phyloP scores from a whole-genome alignment of 2,888 invertebrate species.

The Eledona agricola region DNA sequence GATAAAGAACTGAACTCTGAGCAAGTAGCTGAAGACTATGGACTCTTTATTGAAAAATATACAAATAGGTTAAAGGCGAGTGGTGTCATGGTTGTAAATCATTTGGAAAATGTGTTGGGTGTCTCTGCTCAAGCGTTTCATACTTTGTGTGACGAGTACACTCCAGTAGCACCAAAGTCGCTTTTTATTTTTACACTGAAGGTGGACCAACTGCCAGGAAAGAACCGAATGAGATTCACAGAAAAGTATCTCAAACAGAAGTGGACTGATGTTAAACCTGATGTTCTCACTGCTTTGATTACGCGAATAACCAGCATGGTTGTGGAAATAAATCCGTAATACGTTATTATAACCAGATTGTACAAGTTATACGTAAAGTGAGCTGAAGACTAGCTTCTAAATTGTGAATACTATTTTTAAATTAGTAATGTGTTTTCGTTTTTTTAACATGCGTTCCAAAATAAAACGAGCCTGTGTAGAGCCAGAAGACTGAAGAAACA shows the following conservation, averaged over 20 bases:
- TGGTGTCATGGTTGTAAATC: conserved; percentile 56
- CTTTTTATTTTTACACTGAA: conserved; percentile 63
- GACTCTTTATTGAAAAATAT: conserved; percentile 50
- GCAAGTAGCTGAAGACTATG: conserved; percentile 52
- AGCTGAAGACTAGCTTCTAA: too few species aligned
- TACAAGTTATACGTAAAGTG: too few species aligned
- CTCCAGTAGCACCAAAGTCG: conserved; percentile 61
- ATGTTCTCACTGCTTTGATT: conserved; percentile 62
- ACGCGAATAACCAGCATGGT: conserved; percentile 62
- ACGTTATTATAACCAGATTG: neutral
- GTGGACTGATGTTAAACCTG: conserved; percentile 59
- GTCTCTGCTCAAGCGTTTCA: conserved; percentile 65
- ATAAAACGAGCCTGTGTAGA: too few species aligned
- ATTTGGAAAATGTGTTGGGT: conserved; percentile 58
- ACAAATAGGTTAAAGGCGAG: conserved; percentile 46
- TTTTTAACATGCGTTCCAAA: too few species aligned
- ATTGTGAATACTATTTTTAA: too few species aligned
- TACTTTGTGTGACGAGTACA: conserved; percentile 66
- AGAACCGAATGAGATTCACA: conserved; percentile 48
- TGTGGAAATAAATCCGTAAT: conserved; percentile 11
- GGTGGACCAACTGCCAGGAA: conserved; percentile 46
- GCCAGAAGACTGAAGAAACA: too few species aligned
- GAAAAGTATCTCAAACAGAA: conserved; percentile 56
- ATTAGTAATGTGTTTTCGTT: too few species aligned
- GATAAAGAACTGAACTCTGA: conserved; percentile 51